Percentiles rank a stretch among this genome's conserved stretches.
phyloP scores from a whole-genome alignment of 2,113 vertebrate species.

The Regulus satrapa region DNA sequence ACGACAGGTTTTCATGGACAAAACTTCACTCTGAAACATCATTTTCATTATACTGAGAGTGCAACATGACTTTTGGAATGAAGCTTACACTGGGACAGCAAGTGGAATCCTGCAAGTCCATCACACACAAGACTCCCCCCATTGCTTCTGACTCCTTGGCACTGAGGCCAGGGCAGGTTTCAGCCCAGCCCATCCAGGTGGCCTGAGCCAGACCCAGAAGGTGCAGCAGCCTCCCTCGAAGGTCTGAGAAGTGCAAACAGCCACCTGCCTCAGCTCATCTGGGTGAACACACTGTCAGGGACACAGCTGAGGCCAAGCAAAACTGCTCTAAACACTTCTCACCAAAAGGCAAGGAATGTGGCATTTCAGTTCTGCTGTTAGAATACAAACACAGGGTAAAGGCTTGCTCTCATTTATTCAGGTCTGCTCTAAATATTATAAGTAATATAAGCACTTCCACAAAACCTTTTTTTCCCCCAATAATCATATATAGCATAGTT shows the following conservation, averaged over 20 bases:
- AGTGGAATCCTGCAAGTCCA: rapidly evolving
- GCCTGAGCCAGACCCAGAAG: neutral
- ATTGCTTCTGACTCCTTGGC: neutral
- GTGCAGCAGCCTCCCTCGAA: neutral
- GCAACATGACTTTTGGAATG: neutral
- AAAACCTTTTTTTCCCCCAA: neutral
- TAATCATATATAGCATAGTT: rapidly evolving
- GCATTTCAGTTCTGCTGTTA: neutral
- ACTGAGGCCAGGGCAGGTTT: neutral
- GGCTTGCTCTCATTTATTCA: neutral
- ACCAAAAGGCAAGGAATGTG: neutral
- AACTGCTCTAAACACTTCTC: neutral
- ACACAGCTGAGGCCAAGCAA: neutral
- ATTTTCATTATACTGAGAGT: neutral
- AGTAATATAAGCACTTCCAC: neutral
- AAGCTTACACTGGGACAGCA: neutral
- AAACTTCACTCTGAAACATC: neutral
- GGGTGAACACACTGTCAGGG: neutral
- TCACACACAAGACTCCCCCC: neutral
- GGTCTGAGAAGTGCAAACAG: neutral
- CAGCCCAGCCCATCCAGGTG: rapidly evolving
- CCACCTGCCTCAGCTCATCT: neutral
- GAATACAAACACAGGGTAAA: neutral
- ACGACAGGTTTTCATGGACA: neutral
- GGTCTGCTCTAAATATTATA: neutral